phyloP scores from a whole-genome alignment of 2,888 invertebrate species.

The Coecobrya sp. region DNA sequence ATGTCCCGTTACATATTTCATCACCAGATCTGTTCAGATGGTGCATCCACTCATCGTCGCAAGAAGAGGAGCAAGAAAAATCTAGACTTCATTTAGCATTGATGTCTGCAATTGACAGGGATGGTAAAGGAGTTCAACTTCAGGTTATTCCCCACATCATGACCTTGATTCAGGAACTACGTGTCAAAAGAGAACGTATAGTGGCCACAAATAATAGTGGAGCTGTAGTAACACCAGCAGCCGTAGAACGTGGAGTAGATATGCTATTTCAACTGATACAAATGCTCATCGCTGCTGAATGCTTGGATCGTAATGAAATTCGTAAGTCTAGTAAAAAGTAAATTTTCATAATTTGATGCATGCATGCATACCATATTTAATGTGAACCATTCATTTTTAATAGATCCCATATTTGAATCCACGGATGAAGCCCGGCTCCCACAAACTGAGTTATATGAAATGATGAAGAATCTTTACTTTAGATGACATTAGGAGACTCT shows the following conservation, averaged over 20 bases:
- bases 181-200: slow-evolving; percentile 79
- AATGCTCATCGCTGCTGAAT: slow-evolving; percentile 84
- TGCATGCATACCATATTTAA: neutral
- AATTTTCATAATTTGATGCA: slow-evolving; percentile 62
- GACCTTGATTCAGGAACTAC: slow-evolving; percentile 85
- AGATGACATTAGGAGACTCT: slow-evolving; percentile 55
- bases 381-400: neutral
- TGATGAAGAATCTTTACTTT: slow-evolving; percentile 81
- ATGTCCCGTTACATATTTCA: neutral
- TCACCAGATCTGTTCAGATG: slow-evolving; percentile 85
- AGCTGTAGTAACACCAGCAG: slow-evolving; percentile 32
- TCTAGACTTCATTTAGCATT: slow-evolving; percentile 83
- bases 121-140: slow-evolving; percentile 84
- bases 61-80: slow-evolving; percentile 72
- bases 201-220: slow-evolving; percentile 59
- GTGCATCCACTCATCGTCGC: slow-evolving; percentile 68
- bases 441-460: slow-evolving; percentile 79
- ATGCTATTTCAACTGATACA: slow-evolving; percentile 85
- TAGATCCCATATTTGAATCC: slow-evolving; percentile 84
- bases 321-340: slow-evolving; percentile 78
- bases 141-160: slow-evolving; percentile 85
- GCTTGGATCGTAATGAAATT: slow-evolving; percentile 85
- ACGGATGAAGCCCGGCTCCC: slow-evolving; percentile 81
- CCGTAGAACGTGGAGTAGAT: slow-evolving; percentile 76
- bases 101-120: slow-evolving; percentile 83